These are phyloP conservation scores for Drosophila seguyi DNA, from an alignment of 1,140 invertebrate genomes.

Conservation along the genomic window DNA sequence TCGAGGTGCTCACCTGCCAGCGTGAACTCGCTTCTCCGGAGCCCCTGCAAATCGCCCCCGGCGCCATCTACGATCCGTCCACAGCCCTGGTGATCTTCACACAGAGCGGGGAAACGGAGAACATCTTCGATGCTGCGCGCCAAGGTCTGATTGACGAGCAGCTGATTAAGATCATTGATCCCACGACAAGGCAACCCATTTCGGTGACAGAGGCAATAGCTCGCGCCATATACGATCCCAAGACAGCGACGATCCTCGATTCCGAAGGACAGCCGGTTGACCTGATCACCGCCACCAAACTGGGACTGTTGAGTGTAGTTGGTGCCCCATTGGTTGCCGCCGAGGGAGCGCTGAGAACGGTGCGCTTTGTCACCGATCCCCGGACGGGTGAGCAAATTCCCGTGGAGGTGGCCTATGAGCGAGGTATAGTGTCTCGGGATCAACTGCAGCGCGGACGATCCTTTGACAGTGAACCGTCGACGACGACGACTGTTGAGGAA, in stretches of 20 bases:
- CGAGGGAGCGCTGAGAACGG: slow-evolving; percentile 85
- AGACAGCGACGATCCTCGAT: slow-evolving; percentile 90
- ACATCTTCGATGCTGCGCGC: slow-evolving; percentile 89
- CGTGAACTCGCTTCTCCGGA: slow-evolving; percentile 87
- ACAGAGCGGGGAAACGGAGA: slow-evolving; percentile 89
- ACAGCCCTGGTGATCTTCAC: slow-evolving; percentile 90
- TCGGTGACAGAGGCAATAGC: slow-evolving; percentile 91
- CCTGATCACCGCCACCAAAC: slow-evolving; percentile 91
- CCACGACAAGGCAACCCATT: slow-evolving; percentile 89
- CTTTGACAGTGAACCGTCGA: slow-evolving; percentile 88
- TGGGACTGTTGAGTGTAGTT: slow-evolving; percentile 89
- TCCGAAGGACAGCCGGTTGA: slow-evolving; percentile 88
- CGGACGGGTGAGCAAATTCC: slow-evolving; percentile 91
- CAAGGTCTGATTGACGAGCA: slow-evolving; percentile 88
- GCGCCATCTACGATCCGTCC: slow-evolving; percentile 91
- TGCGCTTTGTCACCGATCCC: slow-evolving; percentile 91
- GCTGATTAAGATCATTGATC: slow-evolving; percentile 92
- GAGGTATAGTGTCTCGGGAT: slow-evolving; percentile 88
- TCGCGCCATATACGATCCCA: slow-evolving; percentile 90
- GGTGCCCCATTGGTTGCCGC: slow-evolving; percentile 90
- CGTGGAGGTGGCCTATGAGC: slow-evolving; percentile 92
- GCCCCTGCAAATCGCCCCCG: slow-evolving; percentile 89
- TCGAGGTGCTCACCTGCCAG: slow-evolving; percentile 84
- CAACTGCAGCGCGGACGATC: slow-evolving; percentile 86
- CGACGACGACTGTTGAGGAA: slow-evolving; percentile 86